Base-by-base conservation (phyloP, 2,888 invertebrate genomes). In the Embidobia sp. region DNA sequence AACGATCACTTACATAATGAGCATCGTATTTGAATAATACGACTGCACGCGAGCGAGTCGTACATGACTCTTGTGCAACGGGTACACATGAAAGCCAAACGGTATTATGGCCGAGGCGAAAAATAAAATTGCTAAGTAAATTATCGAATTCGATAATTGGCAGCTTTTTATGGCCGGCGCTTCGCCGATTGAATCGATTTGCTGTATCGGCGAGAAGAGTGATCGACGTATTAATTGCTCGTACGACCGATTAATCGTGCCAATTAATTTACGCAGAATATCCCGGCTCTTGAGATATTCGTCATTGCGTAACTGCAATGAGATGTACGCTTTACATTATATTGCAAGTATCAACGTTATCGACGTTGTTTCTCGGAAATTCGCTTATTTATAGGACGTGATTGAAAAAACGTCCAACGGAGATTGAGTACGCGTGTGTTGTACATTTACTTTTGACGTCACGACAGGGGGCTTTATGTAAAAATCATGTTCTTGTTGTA, bases 1-100 rank as follows among this genome's bases (percentile, higher is more conserved):
- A 70, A 63, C 64, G 76, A 76, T 64, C 57, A 57, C 67, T 75
- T 75, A 67, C 59, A 75, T 75, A 75, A 75, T 67, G 61, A 75
- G 61, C 59, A 37, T 35, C 67, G 67, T 51, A 74, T 74, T 67
- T 74, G 67, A 74, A 74, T 74, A 74, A 74, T 67, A 74, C 61
- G 53, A 67, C 46, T 74, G 67, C 67, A 74, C 74, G 66, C 59
- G 37, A 53, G 48, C 64, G 33, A 73, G 10, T 59, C 48, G 63
- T 48, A 70, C 59, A 69, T 27, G 59, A 26, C 37, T 64, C 63
- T 73, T 73, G 57, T 63, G 64, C 44, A 64, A 73, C 11, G 40
- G 8, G 4, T 37, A 10, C 26, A 70, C 29, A 70, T 26, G 48
- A 29, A 48, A 42, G 18, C 13, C 46, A 26, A 55, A 55, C 19